Evolutionary conservation across 2,113 vertebrate genomes (phyloP), one percentile per base, ranked within the genome.

Genomic region (Brachypteracias leptosomus): DNA sequence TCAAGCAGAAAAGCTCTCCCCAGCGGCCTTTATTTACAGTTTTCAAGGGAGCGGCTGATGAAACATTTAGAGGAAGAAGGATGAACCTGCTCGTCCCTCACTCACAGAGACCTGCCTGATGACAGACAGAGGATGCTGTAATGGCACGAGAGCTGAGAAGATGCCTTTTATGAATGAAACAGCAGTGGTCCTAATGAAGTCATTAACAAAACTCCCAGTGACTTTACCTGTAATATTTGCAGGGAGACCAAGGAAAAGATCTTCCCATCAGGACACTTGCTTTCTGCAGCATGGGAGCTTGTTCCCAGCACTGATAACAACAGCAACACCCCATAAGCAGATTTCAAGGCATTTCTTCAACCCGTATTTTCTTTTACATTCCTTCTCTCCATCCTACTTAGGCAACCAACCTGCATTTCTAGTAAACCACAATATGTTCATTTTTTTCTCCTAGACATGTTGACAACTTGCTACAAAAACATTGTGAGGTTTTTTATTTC

Each of bases 1-100:
- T 98, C 98, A 98, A 96, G 90, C 94, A 96, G 97, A 96, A 97
- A 97, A 97, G 95, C 96, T 96, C 78, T 96, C 96, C 95, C 59
- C 90, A 95, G 91, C 70, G 93, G 91, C 96, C 96, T 98, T 97
- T 98, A 98, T 98, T 98, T 98, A 98, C 97, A 96, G 97, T 97
- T 98, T 96, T 97, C 96, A 95, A 95, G 93, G 97, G 94, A 96
- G 95, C 1, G 46, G 86, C 91, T 36, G 95, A 83, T 46, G 92
- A 93, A 85, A 95, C 67, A 33, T 97, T 97, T 84, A 96, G 95
- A 95, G 93, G 96, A 97, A 97, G 98, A 98, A 97, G 97, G 97
- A 97, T 98, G 97, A 93, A 93, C 82, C 94, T 40, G 61, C 95
- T 95, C 61, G 36, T 63, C 78, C 51, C 92, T 82, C 78, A 18